Conservation (phyloP, 2,888 invertebrate genomes). For the Eilema caniola region DNA sequence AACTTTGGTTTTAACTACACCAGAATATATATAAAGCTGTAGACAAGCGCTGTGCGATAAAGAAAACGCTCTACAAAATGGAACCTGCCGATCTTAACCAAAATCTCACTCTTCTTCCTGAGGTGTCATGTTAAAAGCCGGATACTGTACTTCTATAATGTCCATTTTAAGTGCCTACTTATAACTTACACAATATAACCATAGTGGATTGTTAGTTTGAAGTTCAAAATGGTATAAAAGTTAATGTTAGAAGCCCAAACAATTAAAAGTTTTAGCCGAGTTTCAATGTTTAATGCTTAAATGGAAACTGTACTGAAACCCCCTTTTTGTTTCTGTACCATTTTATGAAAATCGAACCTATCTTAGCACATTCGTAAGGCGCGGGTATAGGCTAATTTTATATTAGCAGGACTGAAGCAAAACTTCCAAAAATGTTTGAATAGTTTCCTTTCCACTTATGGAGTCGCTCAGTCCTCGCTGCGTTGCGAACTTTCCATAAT, state of each 20-base stretch:
- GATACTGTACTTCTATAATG: neutral
- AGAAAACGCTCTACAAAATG: neutral
- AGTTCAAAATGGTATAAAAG: conserved; percentile 6
- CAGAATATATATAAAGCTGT: neutral
- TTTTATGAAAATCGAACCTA: neutral
- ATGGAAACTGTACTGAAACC: neutral
- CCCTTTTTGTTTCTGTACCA: neutral
- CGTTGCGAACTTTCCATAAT: conserved; percentile 34
- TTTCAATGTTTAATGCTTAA: neutral
- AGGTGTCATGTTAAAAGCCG: neutral
- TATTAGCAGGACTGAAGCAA: conserved; percentile 3
- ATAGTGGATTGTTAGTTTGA: neutral
- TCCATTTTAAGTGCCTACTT: neutral
- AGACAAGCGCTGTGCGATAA: neutral
- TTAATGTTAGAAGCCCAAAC: neutral
- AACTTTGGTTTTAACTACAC: neutral
- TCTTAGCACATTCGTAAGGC: too few species aligned
- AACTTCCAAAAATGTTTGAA: conserved; percentile 3
- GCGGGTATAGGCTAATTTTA: too few species aligned
- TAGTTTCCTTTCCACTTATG: neutral
- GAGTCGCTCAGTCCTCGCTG: conserved; percentile 6
- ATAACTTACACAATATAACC: neutral
- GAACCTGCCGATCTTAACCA: neutral
- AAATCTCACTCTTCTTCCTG: neutral
- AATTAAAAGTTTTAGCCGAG: neutral